Percentiles rank a stretch among this genome's conserved stretches.
Conservation (phyloP, 2,888 invertebrate genomes). For the Philereme vetulata region DNA sequence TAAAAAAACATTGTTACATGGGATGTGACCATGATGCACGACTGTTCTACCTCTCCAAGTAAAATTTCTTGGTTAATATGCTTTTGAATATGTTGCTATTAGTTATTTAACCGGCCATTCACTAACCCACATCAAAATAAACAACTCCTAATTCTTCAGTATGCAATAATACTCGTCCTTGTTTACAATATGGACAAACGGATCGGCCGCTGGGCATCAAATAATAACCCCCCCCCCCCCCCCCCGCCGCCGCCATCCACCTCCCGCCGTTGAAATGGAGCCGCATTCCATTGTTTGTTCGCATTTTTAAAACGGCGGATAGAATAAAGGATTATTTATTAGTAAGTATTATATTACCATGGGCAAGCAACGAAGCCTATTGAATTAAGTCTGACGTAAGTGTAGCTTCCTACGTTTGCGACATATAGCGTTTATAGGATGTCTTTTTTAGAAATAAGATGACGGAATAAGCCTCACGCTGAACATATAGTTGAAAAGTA, state of each 20-base stretch:
- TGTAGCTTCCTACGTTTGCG: too few relatives aligned
- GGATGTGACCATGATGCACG: too few relatives aligned
- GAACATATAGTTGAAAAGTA: too few relatives aligned
- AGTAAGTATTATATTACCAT: constrained; percentile 19
- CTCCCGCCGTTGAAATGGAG: constrained; percentile 19
- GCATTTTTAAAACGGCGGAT: constrained; percentile 28
- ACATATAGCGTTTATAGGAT: too few relatives aligned
- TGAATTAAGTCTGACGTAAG: too few relatives aligned
- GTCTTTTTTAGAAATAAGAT: too few relatives aligned
- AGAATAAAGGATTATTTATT: constrained; percentile 22
- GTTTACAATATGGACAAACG: constrained; percentile 26
- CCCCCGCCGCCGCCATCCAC: background rate
- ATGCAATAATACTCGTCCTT: constrained; percentile 7
- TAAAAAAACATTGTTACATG: too few relatives aligned
- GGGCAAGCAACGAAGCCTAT: background rate
- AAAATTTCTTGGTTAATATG: too few relatives aligned
- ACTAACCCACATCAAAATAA: background rate
- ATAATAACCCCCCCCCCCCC: constrained; percentile 14
- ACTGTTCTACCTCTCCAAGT: too few relatives aligned
- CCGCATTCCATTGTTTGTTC: constrained; percentile 28
- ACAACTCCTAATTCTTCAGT: background rate
- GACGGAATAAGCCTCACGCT: too few relatives aligned
- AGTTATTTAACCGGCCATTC: background rate
- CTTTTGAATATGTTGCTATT: background rate
- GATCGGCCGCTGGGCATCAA: constrained; percentile 26